These are phyloP conservation scores for Latheticus oryzae DNA, from an alignment of 2,888 invertebrate genomes.

Conservation along the genomic window DNA sequence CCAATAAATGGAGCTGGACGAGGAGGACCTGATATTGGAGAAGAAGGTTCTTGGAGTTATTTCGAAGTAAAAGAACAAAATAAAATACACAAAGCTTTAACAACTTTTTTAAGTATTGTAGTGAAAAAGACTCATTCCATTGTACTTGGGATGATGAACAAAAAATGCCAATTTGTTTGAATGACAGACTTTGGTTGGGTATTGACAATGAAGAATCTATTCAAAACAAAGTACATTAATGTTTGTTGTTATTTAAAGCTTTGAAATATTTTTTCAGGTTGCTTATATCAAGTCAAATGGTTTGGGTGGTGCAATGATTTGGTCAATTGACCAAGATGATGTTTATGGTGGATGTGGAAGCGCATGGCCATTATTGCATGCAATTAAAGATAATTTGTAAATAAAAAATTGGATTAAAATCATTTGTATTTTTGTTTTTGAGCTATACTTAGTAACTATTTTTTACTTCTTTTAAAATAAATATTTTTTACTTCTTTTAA, in stretches of 20 bases:
- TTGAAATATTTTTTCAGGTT: constrained; percentile 12
- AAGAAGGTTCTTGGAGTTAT: constrained; percentile 17
- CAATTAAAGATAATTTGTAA: constrained; percentile 38
- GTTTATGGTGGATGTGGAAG: constrained; percentile 47
- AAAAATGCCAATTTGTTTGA: constrained; percentile 48
- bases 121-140: constrained; percentile 6
- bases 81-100: no score
- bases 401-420: not conserved
- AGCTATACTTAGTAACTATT: no score
- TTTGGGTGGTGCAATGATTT: constrained; percentile 51
- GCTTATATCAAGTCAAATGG: constrained; percentile 20
- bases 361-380: constrained; percentile 45
- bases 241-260: no score
- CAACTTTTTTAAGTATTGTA: no score
- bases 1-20: constrained; percentile 59
- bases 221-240: constrained; percentile 43
- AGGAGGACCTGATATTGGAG: constrained; percentile 18
- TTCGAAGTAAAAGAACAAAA: no score
- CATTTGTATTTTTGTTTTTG: no score
- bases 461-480: no score
- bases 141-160: constrained; percentile 50
- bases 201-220: constrained; percentile 51
- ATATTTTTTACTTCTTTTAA: no score
- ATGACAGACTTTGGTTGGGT: constrained; percentile 49
- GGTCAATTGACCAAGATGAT: constrained; percentile 50